phyloP scores from a whole-genome alignment of 1,140 invertebrate genomes.

The Cyclargus thomasi region DNA sequence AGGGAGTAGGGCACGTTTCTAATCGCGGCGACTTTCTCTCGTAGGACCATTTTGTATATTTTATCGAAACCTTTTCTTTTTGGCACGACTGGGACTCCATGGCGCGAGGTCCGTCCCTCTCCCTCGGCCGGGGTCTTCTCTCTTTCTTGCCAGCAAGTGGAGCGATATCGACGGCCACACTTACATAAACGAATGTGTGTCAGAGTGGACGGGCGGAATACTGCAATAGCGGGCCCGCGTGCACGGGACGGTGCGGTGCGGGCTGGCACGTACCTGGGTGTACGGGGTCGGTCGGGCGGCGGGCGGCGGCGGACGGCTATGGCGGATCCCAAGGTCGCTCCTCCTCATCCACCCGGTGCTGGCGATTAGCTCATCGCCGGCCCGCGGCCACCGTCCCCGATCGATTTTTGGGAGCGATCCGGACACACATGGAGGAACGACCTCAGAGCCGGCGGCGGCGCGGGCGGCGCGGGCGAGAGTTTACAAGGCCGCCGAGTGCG shows the following conservation, averaged over 20 bases:
- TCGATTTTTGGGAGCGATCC: slow-evolving; percentile 41
- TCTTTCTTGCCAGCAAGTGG: slow-evolving; percentile 45
- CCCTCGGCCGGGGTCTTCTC: slow-evolving; percentile 32
- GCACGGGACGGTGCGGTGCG: neutral
- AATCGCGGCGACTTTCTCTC: neutral
- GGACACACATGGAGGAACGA: slow-evolving; percentile 47
- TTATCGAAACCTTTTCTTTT: slow-evolving; percentile 7
- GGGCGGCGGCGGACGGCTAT: slow-evolving; percentile 31
- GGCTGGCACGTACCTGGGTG: slow-evolving; percentile 33
- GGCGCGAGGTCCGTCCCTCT: slow-evolving; percentile 38
- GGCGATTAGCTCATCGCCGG: slow-evolving; percentile 49
- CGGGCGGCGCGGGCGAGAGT: slow-evolving; percentile 38
- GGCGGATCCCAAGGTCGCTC: slow-evolving; percentile 32
- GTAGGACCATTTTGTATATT: slow-evolving; percentile 1
- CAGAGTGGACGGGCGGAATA: slow-evolving; percentile 38
- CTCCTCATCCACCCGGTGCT: slow-evolving; percentile 42
- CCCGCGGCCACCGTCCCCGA: slow-evolving; percentile 39
- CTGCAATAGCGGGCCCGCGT: slow-evolving; percentile 38
- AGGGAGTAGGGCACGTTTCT: neutral
- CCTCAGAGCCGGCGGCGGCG: slow-evolving; percentile 41
- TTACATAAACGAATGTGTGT: slow-evolving; percentile 57
- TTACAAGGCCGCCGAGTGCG: slow-evolving; percentile 49
- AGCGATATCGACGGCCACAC: slow-evolving; percentile 48
- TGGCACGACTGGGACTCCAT: slow-evolving; percentile 32
- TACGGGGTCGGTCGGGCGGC: slow-evolving; percentile 32